phyloP scores from a whole-genome alignment of 2,113 vertebrate genomes.

The Chamaea fasciata region DNA sequence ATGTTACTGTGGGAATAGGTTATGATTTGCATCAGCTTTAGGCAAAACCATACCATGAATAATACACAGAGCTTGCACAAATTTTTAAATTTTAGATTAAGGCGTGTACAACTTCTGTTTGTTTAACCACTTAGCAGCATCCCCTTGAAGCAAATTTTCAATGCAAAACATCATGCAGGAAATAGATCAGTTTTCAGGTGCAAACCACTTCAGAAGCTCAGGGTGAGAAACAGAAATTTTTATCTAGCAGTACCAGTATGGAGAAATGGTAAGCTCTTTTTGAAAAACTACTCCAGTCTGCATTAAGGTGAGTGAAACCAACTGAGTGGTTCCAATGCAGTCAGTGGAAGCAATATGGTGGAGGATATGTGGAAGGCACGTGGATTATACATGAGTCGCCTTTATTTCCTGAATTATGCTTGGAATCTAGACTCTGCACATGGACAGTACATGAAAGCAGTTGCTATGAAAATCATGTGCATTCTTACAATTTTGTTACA shows the following conservation, averaged over 20 bases:
- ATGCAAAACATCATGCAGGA: neutral
- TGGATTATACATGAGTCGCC: neutral
- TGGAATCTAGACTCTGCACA: neutral
- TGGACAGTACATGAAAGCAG: neutral
- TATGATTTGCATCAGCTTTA: conserved; percentile 4
- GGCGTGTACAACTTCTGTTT: neutral
- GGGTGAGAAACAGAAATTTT: neutral
- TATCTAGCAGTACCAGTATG: neutral
- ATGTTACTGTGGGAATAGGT: neutral
- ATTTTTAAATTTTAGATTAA: neutral
- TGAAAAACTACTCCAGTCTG: neutral
- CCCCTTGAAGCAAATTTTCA: neutral
- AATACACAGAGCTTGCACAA: neutral
- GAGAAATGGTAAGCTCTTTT: neutral
- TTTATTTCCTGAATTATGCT: neutral
- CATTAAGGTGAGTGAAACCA: neutral
- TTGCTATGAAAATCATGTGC: neutral
- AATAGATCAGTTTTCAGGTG: neutral
- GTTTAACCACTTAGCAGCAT: neutral
- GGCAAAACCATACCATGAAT: neutral
- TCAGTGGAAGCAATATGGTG: neutral
- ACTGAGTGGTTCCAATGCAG: neutral
- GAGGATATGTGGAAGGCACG: neutral
- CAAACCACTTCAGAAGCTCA: neutral
- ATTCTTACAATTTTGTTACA: neutral